Conservation (phyloP, 2,797 vertebrate species). For the Takifugu rubripes region DNA sequence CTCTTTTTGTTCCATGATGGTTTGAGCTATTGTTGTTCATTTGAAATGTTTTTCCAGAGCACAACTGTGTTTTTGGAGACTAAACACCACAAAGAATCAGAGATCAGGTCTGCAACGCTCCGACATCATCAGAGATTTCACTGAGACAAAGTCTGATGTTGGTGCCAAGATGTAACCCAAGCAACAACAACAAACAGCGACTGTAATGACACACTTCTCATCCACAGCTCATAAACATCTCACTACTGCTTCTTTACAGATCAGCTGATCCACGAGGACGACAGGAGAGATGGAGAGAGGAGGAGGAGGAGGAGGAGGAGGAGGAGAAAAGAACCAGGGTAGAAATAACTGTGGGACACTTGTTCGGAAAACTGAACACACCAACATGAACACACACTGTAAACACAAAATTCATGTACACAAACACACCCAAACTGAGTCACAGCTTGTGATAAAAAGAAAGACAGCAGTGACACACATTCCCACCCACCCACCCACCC, state of each 20-base stretch:
- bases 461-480: conserved; percentile 1
- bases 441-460: conserved; percentile 3
- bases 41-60: conserved; percentile 3
- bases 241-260: conserved; percentile 28
- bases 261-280: conserved; percentile 23
- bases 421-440: conserved; percentile 20
- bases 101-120: conserved; percentile 7
- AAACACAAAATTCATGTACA: conserved; percentile 8
- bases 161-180: conserved; percentile 42
- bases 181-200: conserved; percentile 43
- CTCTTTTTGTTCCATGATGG: not conserved
- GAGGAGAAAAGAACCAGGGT: not conserved
- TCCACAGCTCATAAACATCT: conserved; percentile 51
- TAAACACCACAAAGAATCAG: conserved; percentile 9
- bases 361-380: conserved; percentile 19
- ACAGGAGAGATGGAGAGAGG: conserved; percentile 1
- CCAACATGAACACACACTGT: conserved; percentile 5
- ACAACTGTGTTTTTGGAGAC: not conserved
- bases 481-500: too few relatives aligned
- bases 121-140: conserved; percentile 13
- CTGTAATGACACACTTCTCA: conserved; percentile 36
- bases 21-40: not conserved
- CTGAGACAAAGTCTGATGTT: conserved; percentile 30
- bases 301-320: not conserved
- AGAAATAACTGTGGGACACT: conserved; percentile 6